Conservation (phyloP, 2,888 invertebrate species). For the Amblyjoppa fuscipennis region DNA sequence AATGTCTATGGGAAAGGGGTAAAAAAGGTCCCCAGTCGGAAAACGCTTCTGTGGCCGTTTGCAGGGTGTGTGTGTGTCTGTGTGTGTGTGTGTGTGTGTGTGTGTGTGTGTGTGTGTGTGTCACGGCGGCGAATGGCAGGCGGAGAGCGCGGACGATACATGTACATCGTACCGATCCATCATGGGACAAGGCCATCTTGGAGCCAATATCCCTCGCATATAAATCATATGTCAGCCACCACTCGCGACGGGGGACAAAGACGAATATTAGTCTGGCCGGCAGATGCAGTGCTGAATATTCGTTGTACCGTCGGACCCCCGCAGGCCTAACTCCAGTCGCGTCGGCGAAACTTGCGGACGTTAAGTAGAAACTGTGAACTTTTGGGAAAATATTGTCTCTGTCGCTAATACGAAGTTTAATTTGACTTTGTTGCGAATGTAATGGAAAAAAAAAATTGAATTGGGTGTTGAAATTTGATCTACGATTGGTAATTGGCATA, state of each 20-base stretch:
- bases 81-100: neutral
- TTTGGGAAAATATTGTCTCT: too few species aligned
- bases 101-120: slow-evolving; percentile 1
- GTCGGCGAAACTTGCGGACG: neutral
- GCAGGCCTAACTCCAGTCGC: neutral
- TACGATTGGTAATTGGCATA: too few species aligned
- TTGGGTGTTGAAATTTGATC: too few species aligned
- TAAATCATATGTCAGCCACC: slow-evolving; percentile 78
- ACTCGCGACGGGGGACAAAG: slow-evolving; percentile 73
- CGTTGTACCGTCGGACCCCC: slow-evolving; percentile 18
- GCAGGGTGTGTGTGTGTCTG: neutral
- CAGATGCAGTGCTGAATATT: slow-evolving; percentile 65
- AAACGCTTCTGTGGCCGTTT: slow-evolving; percentile 19
- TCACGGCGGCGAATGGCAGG: slow-evolving; percentile 17
- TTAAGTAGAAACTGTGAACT: neutral
- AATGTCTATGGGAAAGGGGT: neutral
- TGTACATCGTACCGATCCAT: slow-evolving; percentile 73
- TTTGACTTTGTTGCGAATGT: too few species aligned
- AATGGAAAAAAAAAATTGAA: too few species aligned
- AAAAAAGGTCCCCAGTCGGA: slow-evolving; percentile 24
- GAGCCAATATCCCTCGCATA: slow-evolving; percentile 78
- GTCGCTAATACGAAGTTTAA: too few species aligned
- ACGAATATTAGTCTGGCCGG: slow-evolving; percentile 74
- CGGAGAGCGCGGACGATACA: slow-evolving; percentile 33
- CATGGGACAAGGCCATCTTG: slow-evolving; percentile 75